These are phyloP conservation scores for Gryllus longicercus DNA, from an alignment of 2,888 invertebrate species.

Conservation along the genomic window DNA sequence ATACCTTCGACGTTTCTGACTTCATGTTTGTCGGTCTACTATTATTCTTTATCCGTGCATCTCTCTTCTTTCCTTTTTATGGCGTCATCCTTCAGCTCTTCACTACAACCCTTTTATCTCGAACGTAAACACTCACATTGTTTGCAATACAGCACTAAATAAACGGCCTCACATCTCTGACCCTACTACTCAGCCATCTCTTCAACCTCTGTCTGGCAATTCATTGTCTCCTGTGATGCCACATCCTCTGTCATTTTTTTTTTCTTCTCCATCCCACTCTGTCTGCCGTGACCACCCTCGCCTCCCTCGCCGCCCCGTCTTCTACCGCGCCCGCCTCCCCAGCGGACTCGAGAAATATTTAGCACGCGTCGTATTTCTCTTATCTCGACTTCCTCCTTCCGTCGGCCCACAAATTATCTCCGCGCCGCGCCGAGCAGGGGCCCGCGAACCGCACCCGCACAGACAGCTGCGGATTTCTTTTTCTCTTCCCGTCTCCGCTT, in stretches of 20 bases:
- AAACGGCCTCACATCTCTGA: no score
- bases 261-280: background rate
- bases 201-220: no score
- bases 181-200: no score
- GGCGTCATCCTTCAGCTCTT: no score
- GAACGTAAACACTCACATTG: no score
- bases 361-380: conserved; percentile 17
- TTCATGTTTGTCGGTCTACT: no score
- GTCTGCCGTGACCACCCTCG: background rate
- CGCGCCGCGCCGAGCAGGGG: background rate
- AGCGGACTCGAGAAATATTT: background rate
- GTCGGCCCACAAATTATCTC: background rate
- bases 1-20: no score
- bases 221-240: background rate
- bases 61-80: no score
- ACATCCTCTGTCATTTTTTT: background rate
- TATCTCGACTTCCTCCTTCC: background rate
- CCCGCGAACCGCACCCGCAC: background rate
- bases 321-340: background rate
- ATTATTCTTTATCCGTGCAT: no score
- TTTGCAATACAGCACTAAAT: no score
- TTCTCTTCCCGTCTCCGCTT: background rate
- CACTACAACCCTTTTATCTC: no score
- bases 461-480: background rate
- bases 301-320: background rate